A percentile compares a stretch with the other conserved stretches of the same genome.
phyloP scores from a whole-genome alignment of 2,797 vertebrate species.

The Acrossocheilus wenchowensis region DNA sequence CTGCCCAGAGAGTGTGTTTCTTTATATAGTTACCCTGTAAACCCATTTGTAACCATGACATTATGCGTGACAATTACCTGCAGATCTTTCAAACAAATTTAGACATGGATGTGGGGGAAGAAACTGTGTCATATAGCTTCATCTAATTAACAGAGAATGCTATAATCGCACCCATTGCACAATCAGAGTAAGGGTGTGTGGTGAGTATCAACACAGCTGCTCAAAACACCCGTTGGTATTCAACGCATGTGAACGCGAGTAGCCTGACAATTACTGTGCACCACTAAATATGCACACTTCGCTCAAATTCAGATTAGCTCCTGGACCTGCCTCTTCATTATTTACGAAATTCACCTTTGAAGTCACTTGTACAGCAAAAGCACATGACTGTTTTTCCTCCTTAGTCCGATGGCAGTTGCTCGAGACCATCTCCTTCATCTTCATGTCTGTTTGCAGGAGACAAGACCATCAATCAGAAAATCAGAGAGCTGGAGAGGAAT shows the following conservation, averaged over 20 bases:
- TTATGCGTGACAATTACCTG: slow-evolving; percentile 43
- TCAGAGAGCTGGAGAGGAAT: slow-evolving; percentile 8
- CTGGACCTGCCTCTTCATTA: not conserved
- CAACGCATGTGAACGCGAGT: not conserved
- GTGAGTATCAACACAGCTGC: slow-evolving; percentile 14
- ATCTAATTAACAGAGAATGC: slow-evolving; percentile 55
- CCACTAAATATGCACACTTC: not conserved
- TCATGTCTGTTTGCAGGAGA: slow-evolving; percentile 17
- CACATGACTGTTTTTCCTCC: not conserved
- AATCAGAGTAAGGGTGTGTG: slow-evolving; percentile 8
- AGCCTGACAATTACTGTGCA: slow-evolving; percentile 1
- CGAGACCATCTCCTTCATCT: not conserved
- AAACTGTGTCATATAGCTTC: slow-evolving; percentile 43
- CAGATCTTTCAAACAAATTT: slow-evolving; percentile 45
- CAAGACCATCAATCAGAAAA: slow-evolving; percentile 37
- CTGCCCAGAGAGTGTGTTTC: slow-evolving; percentile 47
- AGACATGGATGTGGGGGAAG: slow-evolving; percentile 29
- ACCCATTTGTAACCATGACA: slow-evolving; percentile 40
- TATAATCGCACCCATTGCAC: slow-evolving; percentile 46
- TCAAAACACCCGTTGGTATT: slow-evolving; percentile 28
- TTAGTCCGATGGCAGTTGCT: slow-evolving; percentile 4
- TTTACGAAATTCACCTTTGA: slow-evolving; percentile 12
- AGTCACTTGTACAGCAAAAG: not conserved
- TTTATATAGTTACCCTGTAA: slow-evolving; percentile 54
- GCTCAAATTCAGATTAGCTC: slow-evolving; percentile 33